phyloP scores from a whole-genome alignment of 2,888 invertebrate species.

The Cantharis flavilabris region DNA sequence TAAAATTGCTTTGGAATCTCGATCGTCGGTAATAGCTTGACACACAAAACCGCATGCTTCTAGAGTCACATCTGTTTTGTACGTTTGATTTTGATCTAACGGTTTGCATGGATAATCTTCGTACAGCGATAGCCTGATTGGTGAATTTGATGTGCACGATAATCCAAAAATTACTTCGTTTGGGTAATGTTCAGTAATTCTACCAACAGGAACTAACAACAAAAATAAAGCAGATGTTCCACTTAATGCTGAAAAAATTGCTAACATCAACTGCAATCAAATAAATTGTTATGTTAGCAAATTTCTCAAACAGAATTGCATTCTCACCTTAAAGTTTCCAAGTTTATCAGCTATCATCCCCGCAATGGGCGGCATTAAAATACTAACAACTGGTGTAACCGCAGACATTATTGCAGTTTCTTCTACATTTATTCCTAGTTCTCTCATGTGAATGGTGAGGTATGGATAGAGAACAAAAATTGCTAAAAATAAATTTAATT shows the following conservation, averaged over 20 bases:
- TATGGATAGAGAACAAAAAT: constrained; percentile 78
- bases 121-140: constrained; percentile 51
- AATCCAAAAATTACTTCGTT: constrained; percentile 63
- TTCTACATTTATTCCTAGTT: constrained; percentile 76
- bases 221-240: constrained; percentile 70
- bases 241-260: constrained; percentile 69
- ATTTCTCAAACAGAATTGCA: background rate
- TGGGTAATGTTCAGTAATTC: constrained; percentile 69
- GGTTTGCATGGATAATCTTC: constrained; percentile 60
- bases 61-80: constrained; percentile 57
- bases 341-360: constrained; percentile 79
- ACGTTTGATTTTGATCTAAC: constrained; percentile 41
- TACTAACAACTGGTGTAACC: constrained; percentile 74
- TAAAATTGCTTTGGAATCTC: constrained; percentile 57
- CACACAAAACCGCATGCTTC: constrained; percentile 67
- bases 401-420: constrained; percentile 83
- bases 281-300: background rate
- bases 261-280: constrained; percentile 64
- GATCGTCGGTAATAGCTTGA: constrained; percentile 55
- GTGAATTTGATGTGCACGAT: constrained; percentile 54
- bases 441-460: constrained; percentile 79
- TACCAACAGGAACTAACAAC: constrained; percentile 72
- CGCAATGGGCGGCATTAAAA: constrained; percentile 77
- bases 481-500: constrained; percentile 56
- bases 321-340: constrained; percentile 75